A percentile compares a stretch with the other conserved stretches of the same genome.
phyloP scores from a whole-genome alignment of 2,113 vertebrate genomes.

The Psittacula cyanocephala region DNA sequence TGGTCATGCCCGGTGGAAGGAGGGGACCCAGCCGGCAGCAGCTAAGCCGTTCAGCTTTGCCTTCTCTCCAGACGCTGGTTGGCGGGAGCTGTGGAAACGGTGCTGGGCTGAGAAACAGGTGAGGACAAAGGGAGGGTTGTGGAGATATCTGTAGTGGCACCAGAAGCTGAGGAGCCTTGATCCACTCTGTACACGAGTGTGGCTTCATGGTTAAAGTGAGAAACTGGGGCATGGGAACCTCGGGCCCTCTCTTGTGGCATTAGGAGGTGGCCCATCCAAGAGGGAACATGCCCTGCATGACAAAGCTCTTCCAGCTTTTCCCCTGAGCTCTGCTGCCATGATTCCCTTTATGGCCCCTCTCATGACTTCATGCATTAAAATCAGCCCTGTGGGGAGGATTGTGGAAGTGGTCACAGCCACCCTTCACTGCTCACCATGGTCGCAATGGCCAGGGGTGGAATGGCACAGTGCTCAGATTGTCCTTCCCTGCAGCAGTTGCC shows the following conservation, averaged over 20 bases:
- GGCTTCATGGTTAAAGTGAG: neutral
- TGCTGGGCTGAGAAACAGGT: conserved; percentile 92
- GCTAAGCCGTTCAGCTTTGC: conserved; percentile 95
- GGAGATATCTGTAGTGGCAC: neutral
- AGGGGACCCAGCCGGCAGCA: conserved; percentile 99
- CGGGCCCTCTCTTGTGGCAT: neutral
- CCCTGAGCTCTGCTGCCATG: neutral
- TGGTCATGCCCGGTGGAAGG: conserved; percentile 98
- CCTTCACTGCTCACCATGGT: neutral
- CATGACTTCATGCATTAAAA: neutral
- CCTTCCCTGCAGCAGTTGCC: neutral
- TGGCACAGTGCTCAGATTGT: neutral
- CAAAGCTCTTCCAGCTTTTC: neutral
- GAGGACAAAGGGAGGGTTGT: neutral
- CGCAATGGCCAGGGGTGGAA: neutral
- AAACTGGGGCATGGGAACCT: neutral
- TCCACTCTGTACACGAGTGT: fast-evolving
- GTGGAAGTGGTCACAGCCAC: neutral
- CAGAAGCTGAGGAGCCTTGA: neutral
- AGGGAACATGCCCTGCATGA: fast-evolving
- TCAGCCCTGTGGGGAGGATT: neutral
- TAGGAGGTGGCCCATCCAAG: neutral
- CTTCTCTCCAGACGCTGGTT: conserved; percentile 95
- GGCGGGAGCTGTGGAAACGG: conserved; percentile 92
- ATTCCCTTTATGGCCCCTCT: neutral